These are phyloP conservation scores for Montipora cactus DNA, from an alignment of 64 coral and sea anemone genomes.

Conservation along the genomic window DNA sequence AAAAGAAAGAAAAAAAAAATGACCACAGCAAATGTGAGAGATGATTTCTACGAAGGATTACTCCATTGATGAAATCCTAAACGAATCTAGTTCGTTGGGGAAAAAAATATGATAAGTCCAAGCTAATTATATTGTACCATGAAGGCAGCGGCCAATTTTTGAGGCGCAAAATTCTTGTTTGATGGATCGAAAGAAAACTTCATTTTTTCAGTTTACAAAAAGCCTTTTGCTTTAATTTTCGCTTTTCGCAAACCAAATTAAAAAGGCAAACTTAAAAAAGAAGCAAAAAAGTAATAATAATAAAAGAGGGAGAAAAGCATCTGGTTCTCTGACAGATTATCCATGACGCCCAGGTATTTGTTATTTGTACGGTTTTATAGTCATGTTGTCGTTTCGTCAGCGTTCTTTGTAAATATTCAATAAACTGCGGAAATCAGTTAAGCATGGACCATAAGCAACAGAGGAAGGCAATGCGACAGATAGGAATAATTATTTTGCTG, in stretches of 20 bases:
- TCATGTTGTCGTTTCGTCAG: not conserved
- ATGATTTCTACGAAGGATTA: not conserved
- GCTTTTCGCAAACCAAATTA: too few relatives aligned
- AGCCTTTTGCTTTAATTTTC: not conserved
- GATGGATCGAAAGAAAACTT: not conserved
- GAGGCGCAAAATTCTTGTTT: too few relatives aligned
- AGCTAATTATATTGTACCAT: not conserved
- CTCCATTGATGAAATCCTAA: not conserved
- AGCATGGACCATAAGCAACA: not conserved
- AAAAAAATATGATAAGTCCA: not conserved
- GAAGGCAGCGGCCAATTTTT: not conserved
- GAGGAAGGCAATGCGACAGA: slow-evolving; percentile 5
- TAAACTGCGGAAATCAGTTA: slow-evolving; percentile 44
- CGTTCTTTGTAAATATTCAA: slow-evolving; percentile 35
- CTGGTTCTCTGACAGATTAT: not conserved
- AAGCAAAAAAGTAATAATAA: not conserved
- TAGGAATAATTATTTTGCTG: too few relatives aligned
- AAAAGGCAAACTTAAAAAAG: not conserved
- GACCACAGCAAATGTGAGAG: not conserved
- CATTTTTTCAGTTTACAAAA: not conserved
- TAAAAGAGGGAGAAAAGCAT: not conserved
- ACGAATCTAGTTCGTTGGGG: not conserved
- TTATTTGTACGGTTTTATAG: slow-evolving; percentile 8
- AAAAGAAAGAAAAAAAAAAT: not conserved
- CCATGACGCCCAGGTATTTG: not conserved